Percentiles rank a stretch among this genome's conserved stretches.
These are phyloP conservation scores for Bedellia somnulentella DNA, from an alignment of 2,888 invertebrate species.

Conservation along the genomic window DNA sequence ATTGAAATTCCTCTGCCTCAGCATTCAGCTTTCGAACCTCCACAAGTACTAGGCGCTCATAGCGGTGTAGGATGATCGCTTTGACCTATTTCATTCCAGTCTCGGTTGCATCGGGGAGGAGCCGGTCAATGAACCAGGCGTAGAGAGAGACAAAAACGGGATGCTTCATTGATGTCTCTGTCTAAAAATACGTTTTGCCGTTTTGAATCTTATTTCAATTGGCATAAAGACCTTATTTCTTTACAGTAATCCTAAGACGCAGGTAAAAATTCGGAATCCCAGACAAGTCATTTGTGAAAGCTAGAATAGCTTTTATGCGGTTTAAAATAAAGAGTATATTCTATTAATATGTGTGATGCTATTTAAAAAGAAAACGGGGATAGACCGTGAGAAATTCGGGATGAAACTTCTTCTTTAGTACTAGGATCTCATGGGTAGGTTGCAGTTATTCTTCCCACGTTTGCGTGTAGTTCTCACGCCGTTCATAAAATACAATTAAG, in stretches of 20 bases:
- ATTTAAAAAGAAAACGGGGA: conserved; percentile 23
- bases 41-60: conserved; percentile 33
- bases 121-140: conserved; percentile 31
- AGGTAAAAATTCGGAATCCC: conserved; percentile 15
- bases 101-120: conserved; percentile 20
- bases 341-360: no score
- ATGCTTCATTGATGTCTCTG: no score
- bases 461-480: no score
- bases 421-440: conserved; percentile 29
- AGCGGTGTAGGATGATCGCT: background rate
- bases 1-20: conserved; percentile 10
- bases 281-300: no score
- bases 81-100: background rate
- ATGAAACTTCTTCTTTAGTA: conserved; percentile 51
- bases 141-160: conserved; percentile 41
- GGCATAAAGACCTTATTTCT: no score
- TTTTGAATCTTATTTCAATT: no score
- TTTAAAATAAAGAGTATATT: no score
- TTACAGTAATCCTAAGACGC: conserved; percentile 2
- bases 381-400: conserved; percentile 59
- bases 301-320: no score
- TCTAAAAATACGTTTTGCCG: no score
- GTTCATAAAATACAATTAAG: no score
- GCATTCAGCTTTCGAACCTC: conserved; percentile 27
- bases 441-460: conserved; percentile 32